Conservation (phyloP, 2,113 vertebrate genomes). For the Bagarius yarrelli region DNA sequence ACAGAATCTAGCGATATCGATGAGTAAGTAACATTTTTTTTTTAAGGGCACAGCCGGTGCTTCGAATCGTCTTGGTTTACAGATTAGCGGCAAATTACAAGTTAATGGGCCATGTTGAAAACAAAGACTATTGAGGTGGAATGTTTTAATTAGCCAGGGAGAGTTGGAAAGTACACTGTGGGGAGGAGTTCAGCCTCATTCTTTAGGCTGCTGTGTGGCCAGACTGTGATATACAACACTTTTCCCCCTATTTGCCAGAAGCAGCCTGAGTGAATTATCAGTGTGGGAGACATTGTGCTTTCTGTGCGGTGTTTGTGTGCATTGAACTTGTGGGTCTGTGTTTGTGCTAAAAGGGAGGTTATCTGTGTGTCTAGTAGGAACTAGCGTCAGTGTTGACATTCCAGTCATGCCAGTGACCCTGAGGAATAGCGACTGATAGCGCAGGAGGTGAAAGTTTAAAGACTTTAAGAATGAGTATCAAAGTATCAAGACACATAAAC, state of each 20-base stretch:
- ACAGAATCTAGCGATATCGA: not conserved
- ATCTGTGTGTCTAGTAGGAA: constrained; percentile 27
- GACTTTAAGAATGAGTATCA: not conserved
- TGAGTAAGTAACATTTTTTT: constrained; percentile 5
- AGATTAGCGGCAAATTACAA: constrained; percentile 53
- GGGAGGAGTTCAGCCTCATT: constrained; percentile 31
- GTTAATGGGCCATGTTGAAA: constrained; percentile 48
- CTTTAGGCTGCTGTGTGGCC: constrained; percentile 41
- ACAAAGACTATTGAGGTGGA: constrained; percentile 48
- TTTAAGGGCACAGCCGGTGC: constrained; percentile 31
- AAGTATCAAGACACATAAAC: too few species aligned
- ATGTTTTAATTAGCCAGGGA: constrained; percentile 57
- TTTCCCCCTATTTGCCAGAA: constrained; percentile 8
- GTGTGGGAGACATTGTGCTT: not conserved
- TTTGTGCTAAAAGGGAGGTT: constrained; percentile 1
- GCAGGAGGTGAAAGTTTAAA: constrained; percentile 16
- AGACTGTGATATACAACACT: constrained; percentile 46
- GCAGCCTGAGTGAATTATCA: constrained; percentile 31
- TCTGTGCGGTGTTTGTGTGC: constrained; percentile 30
- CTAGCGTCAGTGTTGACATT: constrained; percentile 17
- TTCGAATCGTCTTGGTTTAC: constrained; percentile 40
- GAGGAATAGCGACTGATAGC: constrained; percentile 9
- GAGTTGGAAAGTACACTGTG: constrained; percentile 27
- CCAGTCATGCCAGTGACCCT: constrained; percentile 24
- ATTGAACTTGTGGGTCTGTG: not conserved